Evolutionary conservation across 1,140 invertebrate species (phyloP), one percentile per base, ranked within the genome.

Genomic region (Bombyx mandarina): DNA sequence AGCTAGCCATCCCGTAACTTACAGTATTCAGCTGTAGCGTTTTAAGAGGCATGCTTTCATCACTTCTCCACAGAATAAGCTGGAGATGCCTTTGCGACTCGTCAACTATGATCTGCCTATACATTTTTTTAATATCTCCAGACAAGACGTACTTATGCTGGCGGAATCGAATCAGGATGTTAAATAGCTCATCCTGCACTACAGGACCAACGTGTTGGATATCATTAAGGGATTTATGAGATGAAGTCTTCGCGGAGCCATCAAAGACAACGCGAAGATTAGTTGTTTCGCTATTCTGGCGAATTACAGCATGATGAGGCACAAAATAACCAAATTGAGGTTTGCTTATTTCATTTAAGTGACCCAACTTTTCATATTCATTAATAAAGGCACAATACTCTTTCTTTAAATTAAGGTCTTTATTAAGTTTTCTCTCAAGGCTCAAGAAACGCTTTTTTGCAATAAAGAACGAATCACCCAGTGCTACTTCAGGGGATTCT

Each of bases 111-210:
- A 43, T 12, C n/a, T 54, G 52, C 26, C 52, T 35, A 6, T 54
- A 54, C 52, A 54, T 54, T 54, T 54, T 54, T n/a, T 43, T 62
- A 5, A 86, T 71, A 58, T 88, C 85, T 0, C 69, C 73, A 5
- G 67, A 58, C 8, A 88, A 26, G 62, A 70, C 49, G 44, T 62
- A 62, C 49, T 52, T 57, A 66, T 79, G 64, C 52, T 60, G 54
- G 54, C 81, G 56, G 62, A 86, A 88, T 7, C 79, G 61, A 0
- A 82, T 9, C 7, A 88, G 42, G 52, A 85, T 73, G 5, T 62
- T 56, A 12, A 75, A 58, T 7, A 88, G 46, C 47, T 66, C 60
- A 22, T 58, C 58, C 22, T 62, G 64, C n/a, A 62, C 50, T 7
- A 44, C 45, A 18, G 61, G 63, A 10, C 59, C 63, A 43, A 65